Percentiles rank a stretch among this genome's conserved stretches.
phyloP scores from a whole-genome alignment of 2,888 invertebrate species.

The Malacosoma neustria region DNA sequence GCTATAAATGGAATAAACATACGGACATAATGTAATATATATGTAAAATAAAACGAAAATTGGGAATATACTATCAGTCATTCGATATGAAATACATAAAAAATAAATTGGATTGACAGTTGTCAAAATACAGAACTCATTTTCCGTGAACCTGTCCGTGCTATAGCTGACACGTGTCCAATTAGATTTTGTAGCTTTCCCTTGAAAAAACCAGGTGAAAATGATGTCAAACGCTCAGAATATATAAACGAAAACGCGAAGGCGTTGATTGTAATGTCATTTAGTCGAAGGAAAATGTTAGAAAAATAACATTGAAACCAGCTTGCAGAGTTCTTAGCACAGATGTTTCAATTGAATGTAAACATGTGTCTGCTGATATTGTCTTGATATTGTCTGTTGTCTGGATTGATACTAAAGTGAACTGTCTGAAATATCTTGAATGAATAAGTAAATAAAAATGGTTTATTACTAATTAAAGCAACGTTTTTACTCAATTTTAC shows the following conservation, averaged over 20 bases:
- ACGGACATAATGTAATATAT: too few species aligned
- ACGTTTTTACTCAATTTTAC: too few species aligned
- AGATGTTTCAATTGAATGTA: not conserved
- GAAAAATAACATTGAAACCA: not conserved
- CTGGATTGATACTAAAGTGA: too few species aligned
- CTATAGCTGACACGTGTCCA: slow-evolving; percentile 30
- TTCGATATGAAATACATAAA: too few species aligned
- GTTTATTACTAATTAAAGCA: too few species aligned
- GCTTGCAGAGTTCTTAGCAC: not conserved
- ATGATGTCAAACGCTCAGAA: slow-evolving; percentile 11
- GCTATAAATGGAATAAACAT: too few species aligned
- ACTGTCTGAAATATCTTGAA: too few species aligned
- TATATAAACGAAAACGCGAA: slow-evolving; percentile 5
- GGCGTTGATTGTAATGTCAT: slow-evolving; percentile 1
- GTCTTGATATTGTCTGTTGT: too few species aligned
- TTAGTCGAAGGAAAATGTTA: not conserved
- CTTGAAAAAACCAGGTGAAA: slow-evolving; percentile 20
- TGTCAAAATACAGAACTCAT: slow-evolving; percentile 23
- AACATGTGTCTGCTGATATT: not conserved
- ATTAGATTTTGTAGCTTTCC: slow-evolving; percentile 27
- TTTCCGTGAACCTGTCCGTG: slow-evolving; percentile 18
- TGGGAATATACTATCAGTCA: too few species aligned
- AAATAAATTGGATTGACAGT: slow-evolving; percentile 11
- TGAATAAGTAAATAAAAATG: too few species aligned
- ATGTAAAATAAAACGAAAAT: too few species aligned